A percentile compares a stretch with the other conserved stretches of the same genome.
These are phyloP conservation scores for Gadus chalcogrammus DNA, from an alignment of 2,113 vertebrate genomes.

Conservation along the genomic window DNA sequence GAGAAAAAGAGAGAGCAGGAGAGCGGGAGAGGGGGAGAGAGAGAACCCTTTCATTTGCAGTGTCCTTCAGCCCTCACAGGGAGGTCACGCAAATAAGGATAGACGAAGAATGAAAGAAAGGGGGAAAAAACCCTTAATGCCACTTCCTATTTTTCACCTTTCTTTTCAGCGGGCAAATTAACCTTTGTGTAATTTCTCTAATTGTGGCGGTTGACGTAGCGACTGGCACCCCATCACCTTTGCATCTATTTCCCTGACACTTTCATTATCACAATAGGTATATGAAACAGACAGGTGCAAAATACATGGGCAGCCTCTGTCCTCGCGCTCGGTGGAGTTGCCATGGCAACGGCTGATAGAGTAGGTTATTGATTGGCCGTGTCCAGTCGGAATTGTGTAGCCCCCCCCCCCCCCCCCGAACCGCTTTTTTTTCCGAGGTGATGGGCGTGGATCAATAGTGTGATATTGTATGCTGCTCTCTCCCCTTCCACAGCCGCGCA, in stretches of 20 bases:
- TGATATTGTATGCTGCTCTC: conserved; percentile 77
- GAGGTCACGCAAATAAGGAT: conserved; percentile 40
- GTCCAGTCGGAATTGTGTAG: conserved; percentile 73
- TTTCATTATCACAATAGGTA: conserved; percentile 69
- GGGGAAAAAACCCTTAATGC: neutral
- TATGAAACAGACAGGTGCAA: conserved; percentile 72
- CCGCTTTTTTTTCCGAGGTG: conserved; percentile 78
- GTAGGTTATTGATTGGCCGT: conserved; percentile 80
- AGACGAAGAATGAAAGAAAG: neutral
- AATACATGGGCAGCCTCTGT: conserved; percentile 76
- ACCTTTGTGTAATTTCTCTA: conserved; percentile 61
- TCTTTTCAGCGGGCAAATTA: conserved; percentile 37
- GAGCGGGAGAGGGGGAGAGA: neutral
- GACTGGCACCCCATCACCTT: conserved; percentile 39
- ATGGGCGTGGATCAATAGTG: conserved; percentile 81
- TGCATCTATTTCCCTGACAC: conserved; percentile 63
- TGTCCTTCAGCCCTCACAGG: conserved; percentile 47
- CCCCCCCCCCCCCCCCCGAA: conserved; percentile 38
- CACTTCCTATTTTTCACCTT: conserved; percentile 34
- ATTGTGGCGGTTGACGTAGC: conserved; percentile 52
- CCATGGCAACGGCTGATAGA: conserved; percentile 84
- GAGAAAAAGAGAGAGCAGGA: neutral
- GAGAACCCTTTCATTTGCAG: conserved; percentile 12
- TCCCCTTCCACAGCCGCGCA: conserved; percentile 56
- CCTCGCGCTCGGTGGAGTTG: conserved; percentile 73